Evolutionary conservation across 2,888 invertebrate species (phyloP), one percentile per base, ranked within the genome.

Genomic region (Buathra laborator): DNA sequence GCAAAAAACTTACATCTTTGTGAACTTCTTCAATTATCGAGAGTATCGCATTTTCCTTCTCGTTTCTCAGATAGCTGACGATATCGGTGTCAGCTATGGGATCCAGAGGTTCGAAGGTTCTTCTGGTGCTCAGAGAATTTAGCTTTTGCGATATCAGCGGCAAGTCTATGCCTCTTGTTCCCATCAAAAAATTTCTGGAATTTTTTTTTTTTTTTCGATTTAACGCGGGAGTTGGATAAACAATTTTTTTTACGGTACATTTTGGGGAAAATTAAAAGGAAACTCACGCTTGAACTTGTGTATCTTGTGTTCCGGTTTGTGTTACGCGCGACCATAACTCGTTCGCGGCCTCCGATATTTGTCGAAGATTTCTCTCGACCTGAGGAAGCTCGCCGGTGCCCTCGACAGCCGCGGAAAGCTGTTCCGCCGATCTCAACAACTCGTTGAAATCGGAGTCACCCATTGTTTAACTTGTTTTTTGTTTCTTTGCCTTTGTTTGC

Each of bases 121-220:
- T 95, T 84, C 98, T 96, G 7, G 98, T 96, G 93, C 97, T 98
- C 2, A 99, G 95, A 0, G 97, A 96, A 94, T 98, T 98, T 43
- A 99, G 94, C 91, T 98, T 98, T 90, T 98, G 98, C 4, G 98
- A 97, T 88, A 99, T 97, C 94, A 97, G 97, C n/a, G 98, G 98
- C 70, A 99, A 94, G 94, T 99, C 99, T 88, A 98, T 97, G 4
- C 99, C 99, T 94, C 97, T 97, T 0, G 98, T 97, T 0, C 99
- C 99, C 88, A 99, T 95, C 78, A 99, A 94, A 59, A 99, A 96
- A 89, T 99, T 98, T 0, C 98, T 98, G 70, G 78, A 88, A 87
- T 16, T 75, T 9, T 3, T 32, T 24, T 2, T 32, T 64, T 43
- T 37, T 64, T n/a, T 5, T 2, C 5, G n/a, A 24, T 24, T 2